These are phyloP conservation scores for Apamea anceps DNA, from an alignment of 2,888 invertebrate species.

Conservation along the genomic window DNA sequence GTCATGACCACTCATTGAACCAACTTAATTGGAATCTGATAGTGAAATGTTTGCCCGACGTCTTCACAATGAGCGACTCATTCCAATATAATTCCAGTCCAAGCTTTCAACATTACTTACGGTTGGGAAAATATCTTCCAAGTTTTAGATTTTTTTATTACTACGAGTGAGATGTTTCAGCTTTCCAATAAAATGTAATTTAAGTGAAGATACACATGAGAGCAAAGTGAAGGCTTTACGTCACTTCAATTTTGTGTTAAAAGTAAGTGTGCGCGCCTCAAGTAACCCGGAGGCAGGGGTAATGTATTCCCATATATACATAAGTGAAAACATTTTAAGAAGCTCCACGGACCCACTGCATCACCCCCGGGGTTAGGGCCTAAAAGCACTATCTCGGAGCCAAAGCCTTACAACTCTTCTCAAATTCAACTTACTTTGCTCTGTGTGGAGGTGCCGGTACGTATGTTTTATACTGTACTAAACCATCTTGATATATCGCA, in stretches of 20 bases:
- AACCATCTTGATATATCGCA: conserved; percentile 75
- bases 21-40: conserved; percentile 56
- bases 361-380: conserved; percentile 90
- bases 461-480: conserved; percentile 73
- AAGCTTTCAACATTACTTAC: conserved; percentile 41
- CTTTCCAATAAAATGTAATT: conserved; percentile 87
- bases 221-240: conserved; percentile 88
- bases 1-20: conserved; percentile 58
- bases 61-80: conserved; percentile 43
- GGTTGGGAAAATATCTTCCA: conserved; percentile 54
- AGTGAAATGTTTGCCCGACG: conserved; percentile 46
- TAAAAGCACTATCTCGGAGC: conserved; percentile 91
- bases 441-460: conserved; percentile 85
- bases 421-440: conserved; percentile 90
- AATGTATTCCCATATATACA: conserved; percentile 90
- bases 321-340: conserved; percentile 91
- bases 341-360: conserved; percentile 89
- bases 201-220: conserved; percentile 87
- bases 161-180: conserved; percentile 77
- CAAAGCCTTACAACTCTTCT: conserved; percentile 91
- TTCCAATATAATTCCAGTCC: conserved; percentile 37
- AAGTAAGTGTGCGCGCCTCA: conserved; percentile 88
- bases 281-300: conserved; percentile 88
- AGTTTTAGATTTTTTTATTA: conserved; percentile 61
- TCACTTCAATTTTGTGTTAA: conserved; percentile 90